Evolutionary conservation across 23 tunicate species (phyloP).

Genomic region (Botrylloides violaceus): DNA sequence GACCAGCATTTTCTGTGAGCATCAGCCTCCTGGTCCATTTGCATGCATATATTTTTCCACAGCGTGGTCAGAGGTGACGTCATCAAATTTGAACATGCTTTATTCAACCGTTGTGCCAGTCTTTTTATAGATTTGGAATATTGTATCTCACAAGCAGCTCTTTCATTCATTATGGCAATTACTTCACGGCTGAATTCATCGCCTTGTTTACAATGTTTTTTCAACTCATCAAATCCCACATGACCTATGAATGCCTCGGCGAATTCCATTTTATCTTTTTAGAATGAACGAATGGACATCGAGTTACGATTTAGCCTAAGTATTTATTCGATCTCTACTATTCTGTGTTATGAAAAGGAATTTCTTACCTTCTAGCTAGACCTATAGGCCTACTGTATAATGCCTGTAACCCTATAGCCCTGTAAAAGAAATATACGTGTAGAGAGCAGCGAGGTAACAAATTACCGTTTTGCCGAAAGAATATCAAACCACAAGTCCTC

Average conservation of each 20-base stretch:
- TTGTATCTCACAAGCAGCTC: background rate
- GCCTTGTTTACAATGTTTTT: slow-evolving; percentile 10
- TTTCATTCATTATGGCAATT: slow-evolving; percentile 5
- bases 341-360: too few species aligned
- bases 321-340: too few species aligned
- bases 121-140: slow-evolving; percentile 9
- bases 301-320: too few species aligned
- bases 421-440: too few species aligned
- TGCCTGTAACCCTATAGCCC: too few species aligned
- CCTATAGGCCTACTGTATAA: too few species aligned
- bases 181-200: slow-evolving; percentile 10
- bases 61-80: slow-evolving; percentile 6
- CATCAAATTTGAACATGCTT: slow-evolving; percentile 14
- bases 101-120: slow-evolving; percentile 3
- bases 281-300: background rate
- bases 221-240: slow-evolving; percentile 7
- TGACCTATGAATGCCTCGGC: slow-evolving; percentile 6
- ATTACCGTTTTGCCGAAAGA: too few species aligned
- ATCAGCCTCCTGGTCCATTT: slow-evolving; percentile 8
- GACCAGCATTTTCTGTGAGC: slow-evolving; percentile 17
- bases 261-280: background rate
- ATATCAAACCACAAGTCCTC: too few species aligned
- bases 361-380: too few species aligned
- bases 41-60: slow-evolving; percentile 5
- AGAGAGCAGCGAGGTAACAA: too few species aligned